A percentile compares a stretch with the other conserved stretches of the same genome.
These are phyloP conservation scores for Platalea minor DNA, from an alignment of 2,797 vertebrate genomes.

Conservation along the genomic window DNA sequence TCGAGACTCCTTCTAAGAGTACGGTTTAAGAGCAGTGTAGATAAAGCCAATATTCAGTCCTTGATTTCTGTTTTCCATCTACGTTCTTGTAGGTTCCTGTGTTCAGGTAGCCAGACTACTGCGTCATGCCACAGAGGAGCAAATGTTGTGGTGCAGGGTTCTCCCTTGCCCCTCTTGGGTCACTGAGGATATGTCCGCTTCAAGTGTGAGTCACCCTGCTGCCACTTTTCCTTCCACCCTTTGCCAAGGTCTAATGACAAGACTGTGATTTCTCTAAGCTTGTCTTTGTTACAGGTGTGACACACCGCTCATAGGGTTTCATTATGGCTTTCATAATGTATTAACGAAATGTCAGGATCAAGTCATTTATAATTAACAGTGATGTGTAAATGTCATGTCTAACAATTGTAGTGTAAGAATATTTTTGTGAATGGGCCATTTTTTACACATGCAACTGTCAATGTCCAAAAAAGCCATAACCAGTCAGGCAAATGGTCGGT, in stretches of 20 bases:
- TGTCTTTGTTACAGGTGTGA: conserved; percentile 31
- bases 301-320: background rate
- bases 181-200: background rate
- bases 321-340: conserved; percentile 17
- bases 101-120: background rate
- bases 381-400: background rate
- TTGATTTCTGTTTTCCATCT: background rate
- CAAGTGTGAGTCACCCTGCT: background rate
- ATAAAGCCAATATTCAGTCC: no score
- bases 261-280: background rate
- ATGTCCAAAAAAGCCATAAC: background rate
- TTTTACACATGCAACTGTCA: background rate
- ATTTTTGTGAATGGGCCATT: background rate
- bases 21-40: background rate
- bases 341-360: background rate
- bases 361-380: conserved; percentile 31
- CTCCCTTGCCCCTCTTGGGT: background rate
- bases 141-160: background rate
- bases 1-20: background rate
- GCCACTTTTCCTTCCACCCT: background rate
- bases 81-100: background rate
- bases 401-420: background rate
- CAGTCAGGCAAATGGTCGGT: background rate
- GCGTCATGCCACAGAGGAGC: background rate
- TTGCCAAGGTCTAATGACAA: background rate